phyloP scores from a whole-genome alignment of 2,797 vertebrate genomes.

The Todus mexicanus region DNA sequence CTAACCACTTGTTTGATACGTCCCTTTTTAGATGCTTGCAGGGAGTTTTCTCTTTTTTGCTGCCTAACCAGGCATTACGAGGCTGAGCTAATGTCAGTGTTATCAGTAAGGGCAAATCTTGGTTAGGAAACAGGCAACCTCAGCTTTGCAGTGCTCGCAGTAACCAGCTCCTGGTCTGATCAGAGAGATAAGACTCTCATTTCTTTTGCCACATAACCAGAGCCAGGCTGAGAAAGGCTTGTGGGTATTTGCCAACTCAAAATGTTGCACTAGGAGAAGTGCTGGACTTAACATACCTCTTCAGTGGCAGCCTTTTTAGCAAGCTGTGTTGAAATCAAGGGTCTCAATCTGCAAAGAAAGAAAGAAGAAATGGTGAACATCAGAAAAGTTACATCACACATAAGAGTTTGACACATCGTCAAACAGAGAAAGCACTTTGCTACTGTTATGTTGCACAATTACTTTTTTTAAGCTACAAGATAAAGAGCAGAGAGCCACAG shows the following conservation, averaged over 20 bases:
- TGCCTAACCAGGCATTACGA: neutral
- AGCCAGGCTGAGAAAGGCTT: neutral
- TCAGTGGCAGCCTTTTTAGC: conserved; percentile 81
- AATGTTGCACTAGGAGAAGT: neutral
- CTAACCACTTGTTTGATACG: neutral
- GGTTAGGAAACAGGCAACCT: neutral
- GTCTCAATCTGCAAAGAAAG: conserved; percentile 80
- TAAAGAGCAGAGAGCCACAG: neutral
- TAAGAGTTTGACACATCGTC: neutral
- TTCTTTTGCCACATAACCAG: neutral
- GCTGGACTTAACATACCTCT: conserved; percentile 74
- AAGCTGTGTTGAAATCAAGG: conserved; percentile 82
- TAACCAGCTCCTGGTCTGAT: neutral
- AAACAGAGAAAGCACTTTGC: neutral
- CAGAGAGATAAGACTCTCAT: neutral
- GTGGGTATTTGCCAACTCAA: neutral
- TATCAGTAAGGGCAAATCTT: neutral
- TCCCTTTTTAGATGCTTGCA: neutral
- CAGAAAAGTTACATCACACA: neutral
- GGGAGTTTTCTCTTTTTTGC: neutral
- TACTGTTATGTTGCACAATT: neutral
- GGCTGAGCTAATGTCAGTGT: neutral
- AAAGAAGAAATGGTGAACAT: neutral
- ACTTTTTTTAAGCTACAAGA: neutral
- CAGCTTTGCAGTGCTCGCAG: neutral